Conservation (phyloP, 1,140 invertebrate species). For the Dendroctonus valens region DNA sequence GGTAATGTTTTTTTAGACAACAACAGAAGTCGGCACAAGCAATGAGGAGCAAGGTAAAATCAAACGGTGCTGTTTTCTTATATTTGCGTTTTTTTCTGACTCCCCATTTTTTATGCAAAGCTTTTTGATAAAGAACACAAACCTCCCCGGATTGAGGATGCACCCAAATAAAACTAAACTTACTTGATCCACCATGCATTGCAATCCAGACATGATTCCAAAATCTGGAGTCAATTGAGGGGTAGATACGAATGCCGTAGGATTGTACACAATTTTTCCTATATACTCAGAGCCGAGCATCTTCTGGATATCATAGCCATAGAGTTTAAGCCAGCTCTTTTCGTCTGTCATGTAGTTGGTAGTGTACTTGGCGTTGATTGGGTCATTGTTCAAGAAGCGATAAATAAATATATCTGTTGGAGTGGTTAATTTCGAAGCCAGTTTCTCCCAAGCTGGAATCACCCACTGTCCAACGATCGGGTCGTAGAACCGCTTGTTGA, state of each 20-base stretch:
- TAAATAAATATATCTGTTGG: slow-evolving; percentile 91
- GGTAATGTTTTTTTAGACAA: neutral
- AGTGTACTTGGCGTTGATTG: slow-evolving; percentile 76
- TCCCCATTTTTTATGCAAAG: no score
- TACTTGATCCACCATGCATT: slow-evolving; percentile 81
- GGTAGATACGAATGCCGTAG: slow-evolving; percentile 72
- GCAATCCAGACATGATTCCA: slow-evolving; percentile 82
- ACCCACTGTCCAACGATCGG: slow-evolving; percentile 92
- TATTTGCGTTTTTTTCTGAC: no score
- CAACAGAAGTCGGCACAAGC: neutral
- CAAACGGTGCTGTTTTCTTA: no score
- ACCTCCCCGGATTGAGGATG: slow-evolving; percentile 1
- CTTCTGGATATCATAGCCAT: slow-evolving; percentile 81
- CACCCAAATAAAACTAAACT: slow-evolving; percentile 18
- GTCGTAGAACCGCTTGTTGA: slow-evolving; percentile 85
- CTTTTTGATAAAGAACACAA: no score
- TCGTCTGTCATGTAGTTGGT: slow-evolving; percentile 82
- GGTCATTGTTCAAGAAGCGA: slow-evolving; percentile 87
- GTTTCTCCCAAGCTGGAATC: slow-evolving; percentile 85
- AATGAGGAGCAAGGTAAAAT: no score
- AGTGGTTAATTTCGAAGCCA: slow-evolving; percentile 75
- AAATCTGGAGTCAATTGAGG: slow-evolving; percentile 78
- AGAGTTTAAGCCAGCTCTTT: slow-evolving; percentile 80
- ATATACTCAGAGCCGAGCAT: slow-evolving; percentile 83
- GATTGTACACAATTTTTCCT: slow-evolving; percentile 72